Base-by-base conservation (phyloP, 2,797 vertebrate species). In the Pogonophryne albipinna region DNA sequence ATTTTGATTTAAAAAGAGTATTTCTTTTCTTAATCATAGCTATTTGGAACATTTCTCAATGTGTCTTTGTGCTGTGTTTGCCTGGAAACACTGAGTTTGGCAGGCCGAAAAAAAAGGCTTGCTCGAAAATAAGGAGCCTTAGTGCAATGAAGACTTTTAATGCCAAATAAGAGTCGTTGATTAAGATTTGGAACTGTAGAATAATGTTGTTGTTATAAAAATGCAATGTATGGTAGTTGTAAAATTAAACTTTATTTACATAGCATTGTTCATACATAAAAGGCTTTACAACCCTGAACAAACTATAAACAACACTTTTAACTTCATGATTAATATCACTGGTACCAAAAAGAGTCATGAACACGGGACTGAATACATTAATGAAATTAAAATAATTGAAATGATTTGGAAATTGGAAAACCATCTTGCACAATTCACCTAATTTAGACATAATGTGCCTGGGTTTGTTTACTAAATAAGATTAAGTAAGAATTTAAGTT, bases 31-130 rank as follows among this genome's bases (percentile, higher is more conserved):
- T 52, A 31, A 3, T 59, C 11, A 2, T n/a, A 50, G 19, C 11
- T 49, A 17, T 66, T 74, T 66, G 41, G n/a, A 57, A 55, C 0
- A 19, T 53, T 66, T 57, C 31, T 27, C 1, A 19, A 2, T 23
- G 16, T 49, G 65, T 51, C 44, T 75, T 60, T 66, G 13, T 76
- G n/a, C 13, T 57, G 15, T 52, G 10, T 52, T 67, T 49, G 9
- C 60, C 17, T 13, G 47, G 12, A 68, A 53, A 58, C 11, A 41
- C 12, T 27, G 52, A 31, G 1, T 10, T 38, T 10, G 16, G 15
- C 51, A 56, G 16, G 14, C 45, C 52, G 57, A 61, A 57, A 16
- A 4, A 67, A 64, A 57, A 0, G 1, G 15, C 13, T 42, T 14
- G 7, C 17, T 50, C 16, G 16, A 66, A 53, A 53, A 64, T 14